Evolutionary conservation across 1,140 invertebrate species (phyloP).

Genomic region (Caenorhabditis remanei): DNA sequence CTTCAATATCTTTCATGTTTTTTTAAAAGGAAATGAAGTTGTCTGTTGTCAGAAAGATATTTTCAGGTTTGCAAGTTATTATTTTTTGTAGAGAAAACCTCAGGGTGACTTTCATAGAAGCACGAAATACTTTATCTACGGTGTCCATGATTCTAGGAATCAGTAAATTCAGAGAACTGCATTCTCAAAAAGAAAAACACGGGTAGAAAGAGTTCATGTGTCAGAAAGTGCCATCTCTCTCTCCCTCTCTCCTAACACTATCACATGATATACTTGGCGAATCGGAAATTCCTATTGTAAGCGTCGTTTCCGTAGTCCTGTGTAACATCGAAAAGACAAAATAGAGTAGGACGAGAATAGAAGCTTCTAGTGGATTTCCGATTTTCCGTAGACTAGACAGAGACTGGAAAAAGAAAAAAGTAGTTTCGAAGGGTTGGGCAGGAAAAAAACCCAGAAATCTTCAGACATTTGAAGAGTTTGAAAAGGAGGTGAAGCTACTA

Average conservation of each 20-base stretch:
- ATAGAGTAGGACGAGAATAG: neutral
- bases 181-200: neutral
- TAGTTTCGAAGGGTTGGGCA: neutral
- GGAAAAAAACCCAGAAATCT: conserved; percentile 37
- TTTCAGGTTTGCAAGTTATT: too few species aligned
- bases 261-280: conserved; percentile 16
- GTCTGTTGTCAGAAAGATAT: too few species aligned
- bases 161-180: neutral
- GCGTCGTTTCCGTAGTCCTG: conserved; percentile 26
- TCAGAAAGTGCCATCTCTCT: neutral
- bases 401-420: neutral
- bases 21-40: too few species aligned
- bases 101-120: too few species aligned
- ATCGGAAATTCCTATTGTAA: conserved; percentile 27
- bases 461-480: conserved; percentile 52
- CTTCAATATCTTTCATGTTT: too few species aligned
- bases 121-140: too few species aligned
- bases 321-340: neutral
- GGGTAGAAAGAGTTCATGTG: neutral
- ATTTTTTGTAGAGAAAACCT: too few species aligned
- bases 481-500: conserved; percentile 51
- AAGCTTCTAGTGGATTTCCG: neutral
- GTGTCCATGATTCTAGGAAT: too few species aligned
- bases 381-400: conserved; percentile 33
- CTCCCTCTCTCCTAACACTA: neutral